phyloP scores from a whole-genome alignment of 2,797 vertebrate genomes.

The Sebastes trivittatus region DNA sequence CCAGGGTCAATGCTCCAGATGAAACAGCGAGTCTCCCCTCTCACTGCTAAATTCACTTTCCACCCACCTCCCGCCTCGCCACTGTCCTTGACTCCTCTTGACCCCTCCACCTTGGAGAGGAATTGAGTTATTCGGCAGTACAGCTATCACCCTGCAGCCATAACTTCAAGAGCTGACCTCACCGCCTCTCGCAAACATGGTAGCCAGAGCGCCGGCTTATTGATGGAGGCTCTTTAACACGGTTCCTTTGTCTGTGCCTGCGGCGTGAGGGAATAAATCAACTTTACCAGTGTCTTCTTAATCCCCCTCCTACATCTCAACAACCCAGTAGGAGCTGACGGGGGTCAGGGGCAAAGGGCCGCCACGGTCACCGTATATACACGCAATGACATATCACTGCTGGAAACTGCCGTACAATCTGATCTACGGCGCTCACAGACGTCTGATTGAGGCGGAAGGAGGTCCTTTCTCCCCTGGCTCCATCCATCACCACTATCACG shows the following conservation, averaged over 20 bases:
- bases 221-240: slow-evolving; percentile 77
- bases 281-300: slow-evolving; percentile 50
- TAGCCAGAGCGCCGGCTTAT: slow-evolving; percentile 57
- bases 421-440: slow-evolving; percentile 33
- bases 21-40: slow-evolving; percentile 55
- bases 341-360: slow-evolving; percentile 55
- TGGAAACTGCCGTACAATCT: slow-evolving; percentile 18
- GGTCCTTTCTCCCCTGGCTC: background rate
- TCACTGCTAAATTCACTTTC: slow-evolving; percentile 68
- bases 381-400: slow-evolving; percentile 33
- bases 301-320: slow-evolving; percentile 42
- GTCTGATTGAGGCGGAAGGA: slow-evolving; percentile 20
- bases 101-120: slow-evolving; percentile 62
- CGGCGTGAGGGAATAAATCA: slow-evolving; percentile 70
- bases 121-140: slow-evolving; percentile 75
- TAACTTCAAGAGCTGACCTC: slow-evolving; percentile 69
- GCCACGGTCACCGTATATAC: slow-evolving; percentile 26
- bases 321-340: slow-evolving; percentile 24
- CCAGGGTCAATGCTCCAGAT: slow-evolving; percentile 76
- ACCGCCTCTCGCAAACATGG: slow-evolving; percentile 55
- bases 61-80: slow-evolving; percentile 21
- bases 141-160: slow-evolving; percentile 62
- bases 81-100: slow-evolving; percentile 77
- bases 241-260: slow-evolving; percentile 57
- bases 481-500: slow-evolving; percentile 33